Evolutionary conservation across 53 echinoderm and acorn worm species (phyloP).

Genomic region (Antedon mediterranea): DNA sequence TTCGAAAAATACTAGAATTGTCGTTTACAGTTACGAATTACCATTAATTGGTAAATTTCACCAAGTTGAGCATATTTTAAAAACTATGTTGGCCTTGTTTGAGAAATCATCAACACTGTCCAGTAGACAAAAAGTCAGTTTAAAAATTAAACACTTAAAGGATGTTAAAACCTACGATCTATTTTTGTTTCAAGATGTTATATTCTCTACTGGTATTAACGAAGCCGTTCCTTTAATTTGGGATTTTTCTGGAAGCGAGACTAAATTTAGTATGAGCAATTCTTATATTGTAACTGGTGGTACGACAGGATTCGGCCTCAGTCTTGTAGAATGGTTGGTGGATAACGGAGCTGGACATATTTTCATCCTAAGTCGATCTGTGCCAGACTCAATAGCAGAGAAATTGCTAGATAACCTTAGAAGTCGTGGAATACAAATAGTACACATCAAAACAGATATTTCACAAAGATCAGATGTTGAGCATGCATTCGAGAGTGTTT

Average conservation of each 20-base stretch:
- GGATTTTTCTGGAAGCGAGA: not conserved
- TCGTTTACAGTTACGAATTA: not conserved
- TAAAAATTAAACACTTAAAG: not conserved
- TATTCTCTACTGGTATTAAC: not conserved
- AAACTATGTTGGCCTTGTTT: not conserved
- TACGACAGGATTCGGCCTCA: conserved; percentile 40
- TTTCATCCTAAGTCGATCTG: conserved; percentile 21
- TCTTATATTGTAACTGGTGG: conserved; percentile 60
- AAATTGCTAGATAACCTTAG: conserved; percentile 4
- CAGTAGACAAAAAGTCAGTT: not conserved
- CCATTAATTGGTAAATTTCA: not conserved
- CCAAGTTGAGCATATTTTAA: not conserved
- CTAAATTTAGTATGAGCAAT: not conserved
- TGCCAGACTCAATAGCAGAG: conserved; percentile 5
- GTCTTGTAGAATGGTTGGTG: conserved; percentile 34
- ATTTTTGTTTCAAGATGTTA: not conserved
- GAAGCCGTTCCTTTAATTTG: not conserved
- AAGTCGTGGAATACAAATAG: not conserved
- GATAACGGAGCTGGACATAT: conserved; percentile 28
- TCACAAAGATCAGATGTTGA: conserved; percentile 11
- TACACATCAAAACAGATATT: conserved; percentile 30
- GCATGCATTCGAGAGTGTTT: not conserved
- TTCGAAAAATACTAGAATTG: not conserved
- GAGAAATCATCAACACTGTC: not conserved
- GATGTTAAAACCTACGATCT: not conserved